phyloP scores from a whole-genome alignment of 2,888 invertebrate genomes.

The Philonicus albiceps region DNA sequence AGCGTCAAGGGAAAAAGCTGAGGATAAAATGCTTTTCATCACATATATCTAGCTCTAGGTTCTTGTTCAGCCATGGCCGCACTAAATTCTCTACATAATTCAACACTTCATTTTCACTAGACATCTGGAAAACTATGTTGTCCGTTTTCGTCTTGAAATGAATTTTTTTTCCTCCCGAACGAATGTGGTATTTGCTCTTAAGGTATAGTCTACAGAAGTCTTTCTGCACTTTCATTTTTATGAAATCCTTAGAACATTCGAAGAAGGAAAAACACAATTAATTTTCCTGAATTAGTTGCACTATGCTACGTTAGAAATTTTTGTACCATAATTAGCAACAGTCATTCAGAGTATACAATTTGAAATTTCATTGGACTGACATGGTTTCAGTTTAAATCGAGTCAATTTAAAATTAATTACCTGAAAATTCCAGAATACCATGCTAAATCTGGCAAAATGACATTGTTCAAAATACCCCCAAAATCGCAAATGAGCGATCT shows the following conservation, averaged over 20 bases:
- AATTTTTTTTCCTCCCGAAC: neutral
- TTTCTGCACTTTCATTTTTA: neutral
- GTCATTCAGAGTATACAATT: neutral
- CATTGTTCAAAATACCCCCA: neutral
- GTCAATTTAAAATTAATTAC: neutral
- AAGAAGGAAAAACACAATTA: neutral
- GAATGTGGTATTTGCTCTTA: neutral
- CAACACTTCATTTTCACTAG: neutral
- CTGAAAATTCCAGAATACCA: neutral
- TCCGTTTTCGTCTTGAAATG: conserved; percentile 3
- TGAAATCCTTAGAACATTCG: neutral
- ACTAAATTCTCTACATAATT: neutral
- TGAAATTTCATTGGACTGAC: neutral
- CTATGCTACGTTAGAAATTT: neutral
- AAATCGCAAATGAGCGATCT: neutral
- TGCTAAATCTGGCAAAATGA: neutral
- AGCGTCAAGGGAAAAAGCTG: neutral
- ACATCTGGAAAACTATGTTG: conserved; percentile 8
- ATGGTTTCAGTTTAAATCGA: neutral
- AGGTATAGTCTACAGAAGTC: neutral
- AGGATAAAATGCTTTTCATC: neutral
- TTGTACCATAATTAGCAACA: neutral
- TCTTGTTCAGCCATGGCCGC: neutral
- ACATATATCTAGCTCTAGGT: neutral
- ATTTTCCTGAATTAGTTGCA: neutral